Evolutionary conservation across 1,140 invertebrate species (phyloP).

Genomic region (Eriosoma lanigerum): DNA sequence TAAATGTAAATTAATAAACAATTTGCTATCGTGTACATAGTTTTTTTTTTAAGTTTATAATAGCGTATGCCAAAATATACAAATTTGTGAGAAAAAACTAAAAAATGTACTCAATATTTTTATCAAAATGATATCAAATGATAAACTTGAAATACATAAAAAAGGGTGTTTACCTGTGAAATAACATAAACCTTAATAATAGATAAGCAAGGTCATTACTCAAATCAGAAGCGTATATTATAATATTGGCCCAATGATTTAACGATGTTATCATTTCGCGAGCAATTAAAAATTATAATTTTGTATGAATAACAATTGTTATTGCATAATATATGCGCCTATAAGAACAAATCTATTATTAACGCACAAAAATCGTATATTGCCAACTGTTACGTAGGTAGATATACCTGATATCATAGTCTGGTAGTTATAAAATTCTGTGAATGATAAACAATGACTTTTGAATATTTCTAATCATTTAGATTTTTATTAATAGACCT

Average conservation of each 20-base stretch:
- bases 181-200: background rate
- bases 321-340: background rate
- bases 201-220: background rate
- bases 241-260: background rate
- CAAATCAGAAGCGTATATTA: background rate
- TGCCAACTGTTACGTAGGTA: background rate
- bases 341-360: background rate
- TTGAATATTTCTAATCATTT: slow-evolving; percentile 22
- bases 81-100: no score
- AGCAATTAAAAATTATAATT: slow-evolving; percentile 3
- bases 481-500: slow-evolving; percentile 1
- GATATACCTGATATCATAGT: background rate
- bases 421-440: background rate
- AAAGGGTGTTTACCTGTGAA: slow-evolving; percentile 12
- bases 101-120: no score
- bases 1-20: no score
- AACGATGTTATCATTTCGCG: background rate
- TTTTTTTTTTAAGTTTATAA: no score
- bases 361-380: background rate
- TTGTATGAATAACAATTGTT: background rate
- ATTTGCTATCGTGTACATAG: no score
- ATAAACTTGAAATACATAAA: background rate
- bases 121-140: no score
- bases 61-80: no score
- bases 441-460: slow-evolving; percentile 17